These are phyloP conservation scores for Pseudomyrmex dendroicus DNA, from an alignment of 1,140 invertebrate species.

Conservation along the genomic window DNA sequence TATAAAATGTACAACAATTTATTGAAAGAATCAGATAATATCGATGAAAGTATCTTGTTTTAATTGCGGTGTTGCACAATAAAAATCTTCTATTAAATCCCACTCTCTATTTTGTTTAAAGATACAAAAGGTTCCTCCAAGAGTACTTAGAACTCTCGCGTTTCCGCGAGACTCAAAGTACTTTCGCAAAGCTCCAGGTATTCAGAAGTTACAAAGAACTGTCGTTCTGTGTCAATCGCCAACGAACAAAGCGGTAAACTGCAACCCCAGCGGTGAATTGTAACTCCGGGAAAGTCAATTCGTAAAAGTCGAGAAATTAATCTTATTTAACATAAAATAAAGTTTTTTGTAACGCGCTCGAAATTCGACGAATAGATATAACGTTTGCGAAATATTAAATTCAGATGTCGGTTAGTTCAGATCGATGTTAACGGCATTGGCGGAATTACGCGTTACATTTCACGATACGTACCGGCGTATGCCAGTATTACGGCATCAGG, in stretches of 20 bases:
- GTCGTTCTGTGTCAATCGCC: conserved; percentile 17
- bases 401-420: not conserved
- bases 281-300: not conserved
- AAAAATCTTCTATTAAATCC: not conserved
- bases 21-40: not conserved
- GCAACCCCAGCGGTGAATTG: not conserved
- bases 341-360: not conserved
- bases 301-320: conserved; percentile 1
- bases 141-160: not conserved
- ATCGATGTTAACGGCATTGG: conserved; percentile 16
- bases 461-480: not conserved
- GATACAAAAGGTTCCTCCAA: not conserved
- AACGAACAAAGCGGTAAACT: conserved; percentile 15
- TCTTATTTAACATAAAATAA: conserved; percentile 1
- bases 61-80: not conserved
- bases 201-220: conserved; percentile 7
- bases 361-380: not conserved
- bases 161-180: conserved; percentile 4
- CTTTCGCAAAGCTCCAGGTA: conserved; percentile 1
- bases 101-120: not conserved
- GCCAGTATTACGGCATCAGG: conserved; percentile 38
- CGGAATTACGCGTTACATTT: not conserved
- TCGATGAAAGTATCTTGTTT: too few species aligned
- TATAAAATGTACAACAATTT: not conserved
- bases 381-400: conserved; percentile 16